These are phyloP conservation scores for Aphodius sticticus DNA, from an alignment of 2,888 invertebrate genomes.

Conservation along the genomic window DNA sequence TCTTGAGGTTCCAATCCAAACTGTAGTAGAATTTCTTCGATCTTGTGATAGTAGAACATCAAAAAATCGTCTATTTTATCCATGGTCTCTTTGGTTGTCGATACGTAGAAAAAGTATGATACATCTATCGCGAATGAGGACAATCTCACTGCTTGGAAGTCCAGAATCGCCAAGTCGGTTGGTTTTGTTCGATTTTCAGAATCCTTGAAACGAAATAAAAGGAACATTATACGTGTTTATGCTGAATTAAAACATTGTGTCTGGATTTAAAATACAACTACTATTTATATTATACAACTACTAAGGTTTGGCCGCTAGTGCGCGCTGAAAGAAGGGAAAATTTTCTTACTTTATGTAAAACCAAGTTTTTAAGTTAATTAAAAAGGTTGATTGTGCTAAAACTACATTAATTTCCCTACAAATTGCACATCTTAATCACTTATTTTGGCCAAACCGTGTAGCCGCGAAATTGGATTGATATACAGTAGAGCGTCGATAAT, in stretches of 20 bases:
- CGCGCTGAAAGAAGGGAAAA: too few relatives aligned
- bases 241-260: background rate
- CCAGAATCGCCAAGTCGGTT: slow-evolving; percentile 27
- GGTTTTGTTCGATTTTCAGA: slow-evolving; percentile 18
- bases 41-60: slow-evolving; percentile 24
- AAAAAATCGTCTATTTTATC: slow-evolving; percentile 21
- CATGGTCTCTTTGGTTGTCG: slow-evolving; percentile 10
- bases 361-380: too few relatives aligned
- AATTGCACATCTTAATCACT: too few relatives aligned
- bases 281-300: too few relatives aligned
- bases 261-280: too few relatives aligned
- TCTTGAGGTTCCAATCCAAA: slow-evolving; percentile 20
- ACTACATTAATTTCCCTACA: too few relatives aligned
- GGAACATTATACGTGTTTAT: background rate
- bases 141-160: slow-evolving; percentile 25
- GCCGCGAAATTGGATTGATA: too few relatives aligned
- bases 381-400: too few relatives aligned
- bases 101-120: slow-evolving; percentile 30
- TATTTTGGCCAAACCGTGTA: too few relatives aligned
- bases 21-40: slow-evolving; percentile 7
- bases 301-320: too few relatives aligned
- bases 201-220: slow-evolving; percentile 8
- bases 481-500: too few relatives aligned
- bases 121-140: slow-evolving; percentile 27
- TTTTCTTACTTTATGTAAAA: too few relatives aligned